Evolutionary conservation across 2,888 invertebrate species (phyloP).

Genomic region (Tachina lurida): DNA sequence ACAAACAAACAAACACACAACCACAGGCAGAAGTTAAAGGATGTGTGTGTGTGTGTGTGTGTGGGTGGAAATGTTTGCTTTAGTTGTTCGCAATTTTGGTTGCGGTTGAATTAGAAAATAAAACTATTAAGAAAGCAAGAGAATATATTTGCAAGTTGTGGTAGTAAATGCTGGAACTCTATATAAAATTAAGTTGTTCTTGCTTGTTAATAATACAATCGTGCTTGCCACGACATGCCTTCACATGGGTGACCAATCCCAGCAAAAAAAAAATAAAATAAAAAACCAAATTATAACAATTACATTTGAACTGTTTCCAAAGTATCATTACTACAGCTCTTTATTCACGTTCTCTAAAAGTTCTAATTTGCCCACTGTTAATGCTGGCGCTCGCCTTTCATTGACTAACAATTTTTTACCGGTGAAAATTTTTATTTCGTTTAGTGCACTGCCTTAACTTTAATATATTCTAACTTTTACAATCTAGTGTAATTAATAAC

Average conservation of each 20-base stretch:
- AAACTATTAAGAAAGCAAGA: conserved; percentile 26
- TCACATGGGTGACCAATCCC: not conserved
- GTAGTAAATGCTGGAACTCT: conserved; percentile 38
- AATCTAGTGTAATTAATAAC: too few species aligned
- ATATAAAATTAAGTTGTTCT: not conserved
- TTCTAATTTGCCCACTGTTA: too few species aligned
- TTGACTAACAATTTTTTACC: too few species aligned
- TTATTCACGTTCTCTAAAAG: too few species aligned
- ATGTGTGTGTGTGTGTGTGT: not conserved
- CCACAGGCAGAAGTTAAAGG: not conserved
- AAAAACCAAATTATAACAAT: too few species aligned
- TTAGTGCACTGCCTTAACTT: too few species aligned
- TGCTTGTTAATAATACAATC: conserved; percentile 2
- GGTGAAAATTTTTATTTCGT: too few species aligned
- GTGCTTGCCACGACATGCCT: conserved; percentile 17
- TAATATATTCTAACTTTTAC: too few species aligned
- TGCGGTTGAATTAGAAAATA: conserved; percentile 37
- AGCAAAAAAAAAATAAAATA: too few species aligned
- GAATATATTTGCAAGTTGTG: conserved; percentile 42
- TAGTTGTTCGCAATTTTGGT: conserved; percentile 24
- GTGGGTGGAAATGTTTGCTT: conserved; percentile 7
- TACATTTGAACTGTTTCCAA: too few species aligned
- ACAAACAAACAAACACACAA: not conserved
- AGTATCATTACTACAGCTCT: too few species aligned
- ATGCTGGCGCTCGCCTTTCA: too few species aligned